These are phyloP conservation scores for Carterocephalus palaemon DNA, from an alignment of 2,888 invertebrate species.

Conservation along the genomic window DNA sequence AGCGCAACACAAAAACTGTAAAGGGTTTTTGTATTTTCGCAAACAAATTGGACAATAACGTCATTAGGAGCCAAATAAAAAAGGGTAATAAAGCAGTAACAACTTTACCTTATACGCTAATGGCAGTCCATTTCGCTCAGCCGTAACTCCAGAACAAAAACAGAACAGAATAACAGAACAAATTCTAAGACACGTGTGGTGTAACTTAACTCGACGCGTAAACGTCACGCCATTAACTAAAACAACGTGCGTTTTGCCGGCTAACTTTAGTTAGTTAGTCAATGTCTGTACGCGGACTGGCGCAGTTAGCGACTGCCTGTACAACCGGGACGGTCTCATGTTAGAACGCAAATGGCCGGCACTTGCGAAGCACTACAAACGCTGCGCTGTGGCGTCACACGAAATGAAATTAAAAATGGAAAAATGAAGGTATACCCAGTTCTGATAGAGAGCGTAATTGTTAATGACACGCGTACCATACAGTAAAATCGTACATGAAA, in stretches of 20 bases:
- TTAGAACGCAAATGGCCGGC: conserved; percentile 61
- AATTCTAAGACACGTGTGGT: conserved; percentile 37
- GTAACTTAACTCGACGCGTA: conserved; percentile 42
- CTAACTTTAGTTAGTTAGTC: too few species aligned
- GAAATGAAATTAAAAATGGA: conserved; percentile 65
- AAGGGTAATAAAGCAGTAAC: conserved; percentile 44
- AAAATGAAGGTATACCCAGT: conserved; percentile 25
- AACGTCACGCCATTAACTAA: conserved; percentile 37
- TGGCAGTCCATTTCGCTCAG: conserved; percentile 63
- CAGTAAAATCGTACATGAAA: too few species aligned
- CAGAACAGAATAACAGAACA: conserved; percentile 37
- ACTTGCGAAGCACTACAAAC: conserved; percentile 55
- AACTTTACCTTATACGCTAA: conserved; percentile 62
- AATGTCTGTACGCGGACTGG: conserved; percentile 41
- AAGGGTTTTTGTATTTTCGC: too few species aligned
- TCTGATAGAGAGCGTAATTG: conserved; percentile 27
- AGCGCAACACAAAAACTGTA: not conserved
- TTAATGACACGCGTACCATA: too few species aligned
- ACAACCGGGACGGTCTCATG: conserved; percentile 59
- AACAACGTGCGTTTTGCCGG: conserved; percentile 35
- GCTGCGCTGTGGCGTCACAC: conserved; percentile 51
- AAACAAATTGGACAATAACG: not conserved
- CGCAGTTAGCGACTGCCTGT: conserved; percentile 37
- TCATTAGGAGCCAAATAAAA: conserved; percentile 39
- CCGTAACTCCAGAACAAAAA: conserved; percentile 40